Conservation (phyloP, 2,888 invertebrate genomes). For the Doris montereyensis region DNA sequence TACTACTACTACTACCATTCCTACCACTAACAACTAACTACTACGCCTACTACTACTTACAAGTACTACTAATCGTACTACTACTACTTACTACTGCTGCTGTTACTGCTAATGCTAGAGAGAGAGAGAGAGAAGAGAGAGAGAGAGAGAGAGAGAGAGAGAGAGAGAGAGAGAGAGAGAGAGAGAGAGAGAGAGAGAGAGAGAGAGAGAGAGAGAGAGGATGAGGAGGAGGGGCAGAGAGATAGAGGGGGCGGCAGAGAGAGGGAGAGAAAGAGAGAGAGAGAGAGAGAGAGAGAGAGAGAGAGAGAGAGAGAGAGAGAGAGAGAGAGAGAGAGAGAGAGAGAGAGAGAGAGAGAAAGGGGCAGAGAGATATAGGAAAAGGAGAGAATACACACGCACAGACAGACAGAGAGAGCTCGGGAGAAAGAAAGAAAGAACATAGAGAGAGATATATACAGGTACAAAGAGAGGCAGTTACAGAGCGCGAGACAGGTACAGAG, state of each 20-base stretch:
- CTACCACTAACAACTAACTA: no score
- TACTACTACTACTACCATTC: no score
- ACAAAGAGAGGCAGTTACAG: no score
- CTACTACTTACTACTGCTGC: no score
- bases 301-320: background rate
- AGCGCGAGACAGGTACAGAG: no score
- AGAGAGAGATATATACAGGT: background rate
- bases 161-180: background rate
- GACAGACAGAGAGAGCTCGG: no score
- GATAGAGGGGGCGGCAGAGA: background rate
- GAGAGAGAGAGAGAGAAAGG: background rate
- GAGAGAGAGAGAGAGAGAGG: conserved; percentile 12
- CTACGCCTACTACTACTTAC: no score
- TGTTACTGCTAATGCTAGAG: background rate
- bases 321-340: background rate
- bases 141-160: background rate
- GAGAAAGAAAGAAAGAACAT: background rate
- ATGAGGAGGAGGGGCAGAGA: background rate
- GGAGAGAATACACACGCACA: background rate
- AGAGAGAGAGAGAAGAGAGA: background rate
- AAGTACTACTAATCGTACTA: no score
- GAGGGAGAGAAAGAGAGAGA: background rate
- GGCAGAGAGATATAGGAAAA: background rate
- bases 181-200: background rate
- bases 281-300: background rate